Conservation (phyloP, 2,113 vertebrate species). For the Albula goreensis region DNA sequence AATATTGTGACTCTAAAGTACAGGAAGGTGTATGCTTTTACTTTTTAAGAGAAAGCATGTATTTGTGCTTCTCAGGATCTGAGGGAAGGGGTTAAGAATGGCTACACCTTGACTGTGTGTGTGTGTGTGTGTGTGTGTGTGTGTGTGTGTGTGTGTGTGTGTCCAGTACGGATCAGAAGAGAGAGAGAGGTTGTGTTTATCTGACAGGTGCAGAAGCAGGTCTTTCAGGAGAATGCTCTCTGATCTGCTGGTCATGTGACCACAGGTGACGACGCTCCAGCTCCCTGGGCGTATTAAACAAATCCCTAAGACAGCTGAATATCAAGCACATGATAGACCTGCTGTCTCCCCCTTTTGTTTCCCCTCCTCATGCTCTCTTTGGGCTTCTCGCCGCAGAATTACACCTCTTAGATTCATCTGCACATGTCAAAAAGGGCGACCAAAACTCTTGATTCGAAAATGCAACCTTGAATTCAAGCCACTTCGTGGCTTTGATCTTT, state of each 20-base stretch:
- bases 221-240: no score
- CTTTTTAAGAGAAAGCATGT: neutral
- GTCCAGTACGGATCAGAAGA: neutral
- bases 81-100: no score
- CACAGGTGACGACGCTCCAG: neutral
- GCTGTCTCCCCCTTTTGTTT: neutral
- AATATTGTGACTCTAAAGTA: neutral
- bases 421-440: slow-evolving; percentile 28
- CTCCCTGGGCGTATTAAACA: neutral
- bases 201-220: no score
- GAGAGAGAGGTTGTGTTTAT: neutral
- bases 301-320: neutral
- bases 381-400: neutral
- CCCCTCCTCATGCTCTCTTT: neutral
- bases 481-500: slow-evolving; percentile 43
- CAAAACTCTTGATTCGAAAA: slow-evolving; percentile 31
- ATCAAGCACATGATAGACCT: neutral
- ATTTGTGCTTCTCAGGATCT: neutral
- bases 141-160: neutral
- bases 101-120: neutral
- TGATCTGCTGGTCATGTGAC: neutral
- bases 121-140: neutral
- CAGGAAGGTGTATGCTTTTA: neutral
- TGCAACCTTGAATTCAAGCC: slow-evolving; percentile 35
- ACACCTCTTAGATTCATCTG: slow-evolving; percentile 28